Evolutionary conservation across 2,113 vertebrate genomes (phyloP).

Genomic region (Paracanthobrama guichenoti): DNA sequence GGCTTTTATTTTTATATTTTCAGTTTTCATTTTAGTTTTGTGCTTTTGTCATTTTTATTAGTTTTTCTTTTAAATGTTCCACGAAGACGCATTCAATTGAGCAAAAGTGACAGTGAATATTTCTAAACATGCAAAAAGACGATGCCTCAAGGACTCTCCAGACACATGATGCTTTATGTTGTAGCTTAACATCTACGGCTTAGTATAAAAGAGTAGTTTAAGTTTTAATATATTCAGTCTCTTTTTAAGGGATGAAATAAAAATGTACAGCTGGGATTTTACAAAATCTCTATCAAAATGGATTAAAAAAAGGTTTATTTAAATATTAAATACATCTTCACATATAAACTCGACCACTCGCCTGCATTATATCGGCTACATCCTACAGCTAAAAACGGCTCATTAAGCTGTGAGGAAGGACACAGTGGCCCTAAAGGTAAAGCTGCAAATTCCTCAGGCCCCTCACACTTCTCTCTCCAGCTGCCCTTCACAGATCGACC

Average conservation of each 20-base stretch:
- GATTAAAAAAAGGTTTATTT: neutral
- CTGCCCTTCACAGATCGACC: conserved; percentile 51
- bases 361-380: neutral
- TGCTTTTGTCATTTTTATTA: too few relatives aligned
- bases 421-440: neutral
- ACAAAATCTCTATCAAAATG: neutral
- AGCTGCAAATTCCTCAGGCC: conserved; percentile 65
- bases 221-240: neutral
- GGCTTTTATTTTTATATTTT: too few relatives aligned
- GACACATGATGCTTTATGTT: neutral
- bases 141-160: neutral
- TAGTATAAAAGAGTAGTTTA: neutral
- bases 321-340: neutral
- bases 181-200: neutral
- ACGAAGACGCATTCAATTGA: neutral
- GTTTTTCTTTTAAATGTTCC: too few relatives aligned
- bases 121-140: neutral
- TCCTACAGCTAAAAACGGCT: neutral
- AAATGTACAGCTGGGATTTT: neutral
- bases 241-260: neutral
- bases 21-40: too few relatives aligned
- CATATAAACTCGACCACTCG: neutral
- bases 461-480: conserved; percentile 63
- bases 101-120: neutral
- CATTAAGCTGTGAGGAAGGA: neutral